Percentiles rank a stretch among this genome's conserved stretches.
Conservation (phyloP, 2,888 invertebrate genomes). For the Apoda limacodes region DNA sequence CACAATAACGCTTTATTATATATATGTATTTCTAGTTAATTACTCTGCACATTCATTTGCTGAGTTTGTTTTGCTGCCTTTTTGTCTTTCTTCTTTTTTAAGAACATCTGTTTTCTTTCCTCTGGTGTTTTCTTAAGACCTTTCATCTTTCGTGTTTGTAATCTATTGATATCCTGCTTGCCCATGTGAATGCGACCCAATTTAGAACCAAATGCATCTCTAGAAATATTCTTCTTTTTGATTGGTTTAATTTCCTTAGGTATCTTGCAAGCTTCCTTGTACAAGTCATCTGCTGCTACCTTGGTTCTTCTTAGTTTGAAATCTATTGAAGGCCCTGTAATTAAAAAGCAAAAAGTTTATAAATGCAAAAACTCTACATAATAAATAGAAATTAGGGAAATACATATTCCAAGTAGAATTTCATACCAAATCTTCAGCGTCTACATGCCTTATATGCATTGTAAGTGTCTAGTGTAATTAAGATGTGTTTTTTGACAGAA, state of each 20-base stretch:
- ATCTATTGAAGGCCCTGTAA: slow-evolving; percentile 87
- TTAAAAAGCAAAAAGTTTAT: slow-evolving; percentile 11
- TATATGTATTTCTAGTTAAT: no score
- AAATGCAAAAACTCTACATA: slow-evolving; percentile 1
- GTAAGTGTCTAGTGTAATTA: no score
- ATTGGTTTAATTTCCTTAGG: slow-evolving; percentile 82
- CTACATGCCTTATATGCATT: no score
- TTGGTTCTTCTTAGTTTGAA: slow-evolving; percentile 87
- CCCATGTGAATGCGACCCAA: slow-evolving; percentile 94
- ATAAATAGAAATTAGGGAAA: no score
- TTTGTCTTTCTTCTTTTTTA: slow-evolving; percentile 61
- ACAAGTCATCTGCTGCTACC: slow-evolving; percentile 90
- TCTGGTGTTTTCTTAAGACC: slow-evolving; percentile 81
- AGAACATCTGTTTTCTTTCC: slow-evolving; percentile 72
- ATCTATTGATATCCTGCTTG: slow-evolving; percentile 83
- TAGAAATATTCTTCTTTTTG: slow-evolving; percentile 91
- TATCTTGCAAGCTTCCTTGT: slow-evolving; percentile 83
- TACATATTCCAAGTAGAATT: no score
- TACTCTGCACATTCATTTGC: no score
- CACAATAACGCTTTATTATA: no score
- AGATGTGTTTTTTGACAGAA: no score
- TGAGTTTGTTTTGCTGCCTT: slow-evolving; percentile 26
- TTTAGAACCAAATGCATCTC: slow-evolving; percentile 89
- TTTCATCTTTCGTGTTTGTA: slow-evolving; percentile 94
- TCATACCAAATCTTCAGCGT: no score